phyloP scores from a whole-genome alignment of 2,888 invertebrate genomes.

The Nymphalis urticae region DNA sequence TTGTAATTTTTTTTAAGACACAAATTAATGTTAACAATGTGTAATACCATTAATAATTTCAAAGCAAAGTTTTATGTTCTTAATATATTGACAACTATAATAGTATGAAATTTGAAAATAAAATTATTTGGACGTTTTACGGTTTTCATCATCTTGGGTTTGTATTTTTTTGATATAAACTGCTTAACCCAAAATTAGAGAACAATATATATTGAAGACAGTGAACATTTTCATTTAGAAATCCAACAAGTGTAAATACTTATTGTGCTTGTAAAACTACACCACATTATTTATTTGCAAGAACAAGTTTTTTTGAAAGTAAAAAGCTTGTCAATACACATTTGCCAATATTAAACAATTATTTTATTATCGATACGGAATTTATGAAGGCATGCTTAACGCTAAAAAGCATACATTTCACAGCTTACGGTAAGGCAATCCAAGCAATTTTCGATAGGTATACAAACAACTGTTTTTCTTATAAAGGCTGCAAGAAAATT shows the following conservation, averaged over 20 bases:
- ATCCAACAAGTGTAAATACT: not conserved
- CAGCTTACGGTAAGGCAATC: constrained; percentile 3
- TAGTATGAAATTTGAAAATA: too few relatives aligned
- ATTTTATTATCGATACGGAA: not conserved
- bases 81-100: too few relatives aligned
- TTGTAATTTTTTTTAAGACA: constrained; percentile 19
- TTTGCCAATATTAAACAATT: not conserved
- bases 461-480: constrained; percentile 1
- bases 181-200: too few relatives aligned
- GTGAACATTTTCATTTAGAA: not conserved
- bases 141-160: too few relatives aligned
- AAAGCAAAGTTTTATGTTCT: not conserved
- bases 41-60: not conserved
- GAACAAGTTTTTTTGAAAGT: not conserved
- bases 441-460: constrained; percentile 16
- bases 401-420: not conserved
- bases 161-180: too few relatives aligned
- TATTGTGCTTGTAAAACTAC: not conserved
- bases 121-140: too few relatives aligned
- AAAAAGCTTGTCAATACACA: not conserved
- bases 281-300: not conserved
- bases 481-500: not conserved
- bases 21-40: not conserved
- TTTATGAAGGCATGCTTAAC: not conserved
- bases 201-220: not conserved